Evolutionary conservation across 2,797 vertebrate genomes (phyloP).

Genomic region (Cephalopachus bancanus): DNA sequence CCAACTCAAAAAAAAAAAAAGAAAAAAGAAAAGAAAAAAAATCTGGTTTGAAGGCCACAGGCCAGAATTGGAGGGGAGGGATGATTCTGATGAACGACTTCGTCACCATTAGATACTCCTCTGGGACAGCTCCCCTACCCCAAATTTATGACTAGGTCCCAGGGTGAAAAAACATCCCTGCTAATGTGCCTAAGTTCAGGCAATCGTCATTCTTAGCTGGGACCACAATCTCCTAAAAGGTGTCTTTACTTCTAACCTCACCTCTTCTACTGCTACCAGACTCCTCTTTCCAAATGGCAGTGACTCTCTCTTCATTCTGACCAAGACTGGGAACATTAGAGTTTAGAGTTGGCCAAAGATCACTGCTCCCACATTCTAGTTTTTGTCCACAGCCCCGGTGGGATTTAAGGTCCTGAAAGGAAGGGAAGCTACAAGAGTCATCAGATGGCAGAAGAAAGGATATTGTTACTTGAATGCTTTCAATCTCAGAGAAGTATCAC

Average conservation of each 20-base stretch:
- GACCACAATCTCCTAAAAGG: background rate
- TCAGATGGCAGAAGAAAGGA: background rate
- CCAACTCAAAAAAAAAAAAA: too few relatives aligned
- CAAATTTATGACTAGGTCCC: too few relatives aligned
- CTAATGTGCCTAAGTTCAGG: background rate
- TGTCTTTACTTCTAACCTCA: background rate
- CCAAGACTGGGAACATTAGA: fast-evolving
- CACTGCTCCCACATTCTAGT: background rate
- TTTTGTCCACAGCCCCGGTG: background rate
- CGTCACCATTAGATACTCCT: too few relatives aligned
- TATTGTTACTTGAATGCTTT: fast-evolving
- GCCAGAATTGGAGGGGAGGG: too few relatives aligned
- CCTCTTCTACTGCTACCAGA: too few relatives aligned
- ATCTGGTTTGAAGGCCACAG: too few relatives aligned
- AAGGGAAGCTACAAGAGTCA: background rate
- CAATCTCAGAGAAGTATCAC: background rate
- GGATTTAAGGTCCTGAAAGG: background rate
- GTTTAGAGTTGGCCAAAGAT: background rate
- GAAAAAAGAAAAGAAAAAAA: too few relatives aligned
- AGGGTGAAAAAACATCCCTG: background rate
- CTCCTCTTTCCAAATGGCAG: background rate
- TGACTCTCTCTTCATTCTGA: fast-evolving
- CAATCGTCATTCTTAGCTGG: background rate
- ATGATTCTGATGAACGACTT: too few relatives aligned
- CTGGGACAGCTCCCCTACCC: too few relatives aligned